phyloP scores from a whole-genome alignment of 2,113 vertebrate species.

The Oreocharis arfaki region DNA sequence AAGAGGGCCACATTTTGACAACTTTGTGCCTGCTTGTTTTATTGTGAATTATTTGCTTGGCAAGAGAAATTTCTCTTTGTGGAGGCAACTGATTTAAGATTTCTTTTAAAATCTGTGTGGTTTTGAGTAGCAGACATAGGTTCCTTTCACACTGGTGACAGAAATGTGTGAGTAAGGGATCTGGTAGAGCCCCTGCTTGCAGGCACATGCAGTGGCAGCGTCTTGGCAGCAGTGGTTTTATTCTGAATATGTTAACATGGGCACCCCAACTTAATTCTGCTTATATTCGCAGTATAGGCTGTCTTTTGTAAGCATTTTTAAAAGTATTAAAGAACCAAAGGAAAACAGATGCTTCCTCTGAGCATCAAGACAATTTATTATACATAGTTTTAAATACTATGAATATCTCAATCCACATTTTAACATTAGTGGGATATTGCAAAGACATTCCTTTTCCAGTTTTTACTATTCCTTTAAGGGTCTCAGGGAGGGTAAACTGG shows the following conservation, averaged over 20 bases:
- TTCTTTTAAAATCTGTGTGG: slow-evolving; percentile 66
- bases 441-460: slow-evolving; percentile 84
- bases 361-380: slow-evolving; percentile 77
- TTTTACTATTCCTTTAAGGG: slow-evolving; percentile 83
- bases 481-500: slow-evolving; percentile 85
- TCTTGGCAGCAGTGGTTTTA: slow-evolving; percentile 56
- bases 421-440: slow-evolving; percentile 78
- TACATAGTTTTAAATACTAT: slow-evolving; percentile 81
- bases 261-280: slow-evolving; percentile 78
- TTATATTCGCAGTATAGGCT: slow-evolving; percentile 86
- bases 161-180: slow-evolving; percentile 50
- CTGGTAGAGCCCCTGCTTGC: slow-evolving; percentile 16
- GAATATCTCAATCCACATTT: slow-evolving; percentile 78
- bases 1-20: slow-evolving; percentile 44
- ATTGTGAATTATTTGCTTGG: slow-evolving; percentile 54
- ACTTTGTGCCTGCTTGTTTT: slow-evolving; percentile 58
- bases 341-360: slow-evolving; percentile 74
- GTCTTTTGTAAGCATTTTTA: slow-evolving; percentile 86
- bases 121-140: slow-evolving; percentile 71
- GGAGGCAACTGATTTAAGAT: slow-evolving; percentile 75
- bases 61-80: slow-evolving; percentile 63
- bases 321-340: slow-evolving; percentile 90
- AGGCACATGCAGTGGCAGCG: slow-evolving; percentile 49
- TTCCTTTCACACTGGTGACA: slow-evolving; percentile 69
- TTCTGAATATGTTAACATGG: slow-evolving; percentile 38